Conservation (phyloP, 2,113 vertebrate species). For the Gambusia affinis region DNA sequence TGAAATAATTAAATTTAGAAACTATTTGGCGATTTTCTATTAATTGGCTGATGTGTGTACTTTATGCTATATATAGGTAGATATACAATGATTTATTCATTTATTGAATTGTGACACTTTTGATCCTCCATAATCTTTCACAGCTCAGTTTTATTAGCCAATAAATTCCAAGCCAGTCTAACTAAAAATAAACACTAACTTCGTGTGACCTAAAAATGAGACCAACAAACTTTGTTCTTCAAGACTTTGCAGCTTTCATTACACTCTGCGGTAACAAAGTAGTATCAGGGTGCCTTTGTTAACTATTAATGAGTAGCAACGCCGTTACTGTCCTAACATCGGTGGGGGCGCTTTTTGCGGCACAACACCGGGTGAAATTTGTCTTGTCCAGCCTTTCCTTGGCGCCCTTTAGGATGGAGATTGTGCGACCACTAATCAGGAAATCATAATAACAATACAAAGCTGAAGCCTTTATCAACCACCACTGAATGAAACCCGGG, state of each 20-base stretch:
- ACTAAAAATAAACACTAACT: background rate
- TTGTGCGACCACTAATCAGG: background rate
- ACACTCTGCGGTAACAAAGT: background rate
- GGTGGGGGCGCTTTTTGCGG: background rate
- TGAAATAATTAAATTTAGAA: too few species aligned
- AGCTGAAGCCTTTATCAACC: background rate
- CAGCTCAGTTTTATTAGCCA: background rate
- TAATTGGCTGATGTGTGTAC: too few species aligned
- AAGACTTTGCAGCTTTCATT: background rate
- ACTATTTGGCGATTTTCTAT: too few species aligned
- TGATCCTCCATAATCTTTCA: background rate
- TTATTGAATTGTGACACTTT: background rate
- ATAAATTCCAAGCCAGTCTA: background rate
- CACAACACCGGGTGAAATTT: background rate
- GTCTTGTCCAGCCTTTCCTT: background rate
- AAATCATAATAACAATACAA: background rate
- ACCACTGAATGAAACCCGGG: background rate
- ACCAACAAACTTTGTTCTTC: background rate
- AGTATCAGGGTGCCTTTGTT: background rate
- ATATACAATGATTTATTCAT: background rate
- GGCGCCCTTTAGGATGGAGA: background rate
- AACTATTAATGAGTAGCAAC: too few species aligned
- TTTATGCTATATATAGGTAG: too few species aligned
- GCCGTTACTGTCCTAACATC: too few species aligned
- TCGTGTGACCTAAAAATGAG: background rate